A percentile compares a stretch with the other conserved stretches of the same genome.
Evolutionary conservation across 2,797 vertebrate species (phyloP).

Genomic region (Helarctos malayanus): DNA sequence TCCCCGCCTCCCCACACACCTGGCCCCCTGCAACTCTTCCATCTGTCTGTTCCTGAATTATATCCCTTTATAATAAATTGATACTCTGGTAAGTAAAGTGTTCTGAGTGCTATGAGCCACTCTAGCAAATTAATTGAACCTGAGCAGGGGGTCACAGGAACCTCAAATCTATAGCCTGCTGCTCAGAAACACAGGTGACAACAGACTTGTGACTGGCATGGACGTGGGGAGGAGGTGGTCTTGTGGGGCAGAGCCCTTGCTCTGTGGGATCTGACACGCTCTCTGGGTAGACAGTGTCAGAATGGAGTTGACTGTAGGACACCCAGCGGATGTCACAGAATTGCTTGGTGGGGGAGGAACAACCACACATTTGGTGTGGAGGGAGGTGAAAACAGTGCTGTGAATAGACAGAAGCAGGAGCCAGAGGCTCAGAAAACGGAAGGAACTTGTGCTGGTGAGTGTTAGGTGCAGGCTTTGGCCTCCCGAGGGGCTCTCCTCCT

Average conservation of each 20-base stretch:
- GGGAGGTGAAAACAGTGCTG: not conserved
- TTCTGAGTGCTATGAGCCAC: not conserved
- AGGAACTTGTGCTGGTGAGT: not conserved
- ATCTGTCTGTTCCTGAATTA: not conserved
- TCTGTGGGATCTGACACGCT: not conserved
- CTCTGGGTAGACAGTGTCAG: not conserved
- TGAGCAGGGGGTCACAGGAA: not conserved
- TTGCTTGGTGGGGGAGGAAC: not conserved
- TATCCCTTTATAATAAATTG: not conserved
- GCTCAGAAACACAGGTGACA: not conserved
- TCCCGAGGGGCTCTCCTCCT: not conserved
- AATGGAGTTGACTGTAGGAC: not conserved
- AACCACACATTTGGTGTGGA: not conserved
- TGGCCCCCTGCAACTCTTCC: not conserved
- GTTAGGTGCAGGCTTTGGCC: not conserved
- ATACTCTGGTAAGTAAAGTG: not conserved
- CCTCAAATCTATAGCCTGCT: not conserved
- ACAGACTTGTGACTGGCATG: not conserved
- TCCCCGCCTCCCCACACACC: not conserved
- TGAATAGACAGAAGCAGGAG: not conserved
- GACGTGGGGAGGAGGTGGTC: not conserved
- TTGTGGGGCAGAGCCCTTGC: not conserved
- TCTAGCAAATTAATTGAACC: not conserved
- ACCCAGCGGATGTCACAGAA: not conserved
- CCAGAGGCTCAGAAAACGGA: not conserved